Percentiles rank a stretch among this genome's conserved stretches.
Conservation (phyloP, 2,797 vertebrate genomes). For the Sebastes itinus region DNA sequence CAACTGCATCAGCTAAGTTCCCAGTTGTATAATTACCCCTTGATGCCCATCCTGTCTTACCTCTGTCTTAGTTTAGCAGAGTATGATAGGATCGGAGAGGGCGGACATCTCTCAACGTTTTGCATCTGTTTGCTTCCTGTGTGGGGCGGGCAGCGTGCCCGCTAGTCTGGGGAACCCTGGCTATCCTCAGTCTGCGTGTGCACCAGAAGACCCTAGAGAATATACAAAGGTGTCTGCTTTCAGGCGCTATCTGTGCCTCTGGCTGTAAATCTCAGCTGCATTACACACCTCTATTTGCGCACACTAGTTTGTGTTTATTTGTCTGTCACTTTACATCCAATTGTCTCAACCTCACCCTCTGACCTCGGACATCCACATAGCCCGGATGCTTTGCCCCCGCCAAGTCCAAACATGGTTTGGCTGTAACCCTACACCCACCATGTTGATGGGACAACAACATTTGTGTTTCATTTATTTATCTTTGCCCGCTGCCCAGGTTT, state of each 20-base stretch:
- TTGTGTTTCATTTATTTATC: constrained; percentile 1
- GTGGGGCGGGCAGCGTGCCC: constrained; percentile 30
- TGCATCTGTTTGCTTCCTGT: constrained; percentile 44
- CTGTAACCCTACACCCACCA: constrained; percentile 48
- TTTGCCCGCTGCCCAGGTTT: background rate
- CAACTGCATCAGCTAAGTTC: background rate
- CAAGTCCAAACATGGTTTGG: constrained; percentile 42
- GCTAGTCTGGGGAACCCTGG: constrained; percentile 56
- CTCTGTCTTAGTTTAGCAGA: background rate
- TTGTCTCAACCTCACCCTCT: constrained; percentile 50
- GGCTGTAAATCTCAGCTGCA: constrained; percentile 51
- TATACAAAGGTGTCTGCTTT: constrained; percentile 68
- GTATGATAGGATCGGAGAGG: background rate
- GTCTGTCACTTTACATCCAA: constrained; percentile 38
- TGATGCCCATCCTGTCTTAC: background rate
- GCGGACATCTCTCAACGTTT: constrained; percentile 11
- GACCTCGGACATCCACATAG: constrained; percentile 42
- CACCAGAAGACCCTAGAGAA: constrained; percentile 26
- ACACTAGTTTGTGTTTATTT: constrained; percentile 42
- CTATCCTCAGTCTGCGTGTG: constrained; percentile 27
- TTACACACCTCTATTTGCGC: constrained; percentile 41
- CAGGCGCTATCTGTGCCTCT: constrained; percentile 32
- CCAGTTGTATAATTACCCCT: background rate
- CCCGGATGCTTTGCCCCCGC: constrained; percentile 23
- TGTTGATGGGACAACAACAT: background rate